Conservation (phyloP, 1,140 invertebrate genomes). For the Brachionus koreanus region DNA sequence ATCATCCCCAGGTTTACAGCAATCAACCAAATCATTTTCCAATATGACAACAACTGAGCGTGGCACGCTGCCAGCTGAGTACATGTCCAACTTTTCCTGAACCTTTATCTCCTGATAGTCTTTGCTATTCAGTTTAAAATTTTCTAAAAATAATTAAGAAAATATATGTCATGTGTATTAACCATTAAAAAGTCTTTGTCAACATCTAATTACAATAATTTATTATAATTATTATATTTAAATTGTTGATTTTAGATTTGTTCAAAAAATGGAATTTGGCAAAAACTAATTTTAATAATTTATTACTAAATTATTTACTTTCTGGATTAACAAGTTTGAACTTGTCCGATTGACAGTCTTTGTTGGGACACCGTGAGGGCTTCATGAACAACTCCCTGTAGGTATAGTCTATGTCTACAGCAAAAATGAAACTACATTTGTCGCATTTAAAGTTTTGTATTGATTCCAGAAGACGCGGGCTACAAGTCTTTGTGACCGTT, state of each 20-base stretch:
- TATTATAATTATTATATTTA: too few relatives aligned
- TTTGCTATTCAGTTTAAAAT: not conserved
- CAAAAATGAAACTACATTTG: constrained; percentile 7
- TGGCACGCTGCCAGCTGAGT: constrained; percentile 70
- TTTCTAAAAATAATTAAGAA: not conserved
- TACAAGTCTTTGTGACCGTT: constrained; percentile 28
- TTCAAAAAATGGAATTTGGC: not conserved
- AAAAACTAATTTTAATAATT: not conserved
- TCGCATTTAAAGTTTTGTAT: constrained; percentile 19
- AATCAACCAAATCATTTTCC: constrained; percentile 80
- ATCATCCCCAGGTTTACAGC: constrained; percentile 81
- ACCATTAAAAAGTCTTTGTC: too few relatives aligned
- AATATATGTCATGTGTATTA: too few relatives aligned
- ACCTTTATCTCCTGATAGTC: constrained; percentile 84
- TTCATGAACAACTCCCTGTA: constrained; percentile 27
- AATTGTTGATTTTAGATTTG: too few relatives aligned
- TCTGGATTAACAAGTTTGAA: constrained; percentile 12
- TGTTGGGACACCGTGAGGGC: constrained; percentile 16
- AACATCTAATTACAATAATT: too few relatives aligned
- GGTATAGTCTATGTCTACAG: not conserved
- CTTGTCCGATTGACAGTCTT: constrained; percentile 29
- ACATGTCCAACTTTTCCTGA: constrained; percentile 71
- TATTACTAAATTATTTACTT: not conserved
- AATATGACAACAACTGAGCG: constrained; percentile 50
- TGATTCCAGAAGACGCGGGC: not conserved